A percentile compares a stretch with the other conserved stretches of the same genome.
phyloP scores from a whole-genome alignment of 2,797 vertebrate genomes.

The Rhynchonycteris naso region DNA sequence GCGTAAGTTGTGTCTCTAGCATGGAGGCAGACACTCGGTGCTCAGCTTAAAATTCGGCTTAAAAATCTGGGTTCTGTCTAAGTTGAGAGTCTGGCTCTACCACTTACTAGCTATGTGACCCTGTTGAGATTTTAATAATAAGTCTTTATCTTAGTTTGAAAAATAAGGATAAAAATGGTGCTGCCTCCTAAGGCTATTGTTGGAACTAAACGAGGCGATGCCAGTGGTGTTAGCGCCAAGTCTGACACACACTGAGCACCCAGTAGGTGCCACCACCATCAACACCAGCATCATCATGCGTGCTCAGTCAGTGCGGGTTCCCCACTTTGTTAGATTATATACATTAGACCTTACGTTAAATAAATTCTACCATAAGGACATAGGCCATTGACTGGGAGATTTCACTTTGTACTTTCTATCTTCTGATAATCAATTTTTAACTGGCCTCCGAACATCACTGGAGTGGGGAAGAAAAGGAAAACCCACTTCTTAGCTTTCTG shows the following conservation, averaged over 20 bases:
- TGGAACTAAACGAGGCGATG: background rate
- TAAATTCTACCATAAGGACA: background rate
- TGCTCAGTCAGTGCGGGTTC: background rate
- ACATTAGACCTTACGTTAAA: background rate
- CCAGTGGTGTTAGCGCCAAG: background rate
- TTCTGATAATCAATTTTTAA: background rate
- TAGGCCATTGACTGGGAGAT: background rate
- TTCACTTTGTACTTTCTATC: slow-evolving; percentile 2
- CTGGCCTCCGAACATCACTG: background rate
- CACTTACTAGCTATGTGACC: background rate
- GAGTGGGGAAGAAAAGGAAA: background rate
- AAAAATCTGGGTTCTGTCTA: background rate
- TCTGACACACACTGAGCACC: background rate
- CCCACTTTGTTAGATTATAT: background rate
- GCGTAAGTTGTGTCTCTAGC: background rate
- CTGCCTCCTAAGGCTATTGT: background rate
- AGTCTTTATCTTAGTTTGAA: slow-evolving; percentile 35
- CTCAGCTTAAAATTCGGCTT: background rate
- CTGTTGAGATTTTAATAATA: background rate
- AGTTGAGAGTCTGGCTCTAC: background rate
- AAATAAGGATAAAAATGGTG: background rate
- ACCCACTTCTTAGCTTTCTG: background rate
- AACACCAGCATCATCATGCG: background rate
- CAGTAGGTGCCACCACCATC: rapidly evolving
- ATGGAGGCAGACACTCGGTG: background rate